Evolutionary conservation across 2,797 vertebrate species (phyloP), one percentile per base, ranked within the genome.

Genomic region (Takifugu ocellatus): DNA sequence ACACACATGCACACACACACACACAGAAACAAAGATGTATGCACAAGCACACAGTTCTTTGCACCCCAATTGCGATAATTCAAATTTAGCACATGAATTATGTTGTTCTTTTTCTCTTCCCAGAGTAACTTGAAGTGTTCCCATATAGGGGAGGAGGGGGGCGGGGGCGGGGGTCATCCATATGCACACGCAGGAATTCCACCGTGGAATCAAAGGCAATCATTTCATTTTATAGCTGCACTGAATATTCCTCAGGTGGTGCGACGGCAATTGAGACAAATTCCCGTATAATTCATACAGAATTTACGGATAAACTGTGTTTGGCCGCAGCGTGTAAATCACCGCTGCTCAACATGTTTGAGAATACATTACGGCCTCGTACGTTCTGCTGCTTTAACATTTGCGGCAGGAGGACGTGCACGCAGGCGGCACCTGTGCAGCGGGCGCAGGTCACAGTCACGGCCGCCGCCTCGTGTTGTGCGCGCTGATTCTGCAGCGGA

Each of bases 61-160:
- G 54, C 70, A 74, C 59, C 36, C 24, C 61, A 79, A 75, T 75
- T 84, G 68, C 87, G 83, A 25, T 87, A 83, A 84, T 84, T 86
- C 81, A 77, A 79, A 87, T 84, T 73, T 84, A 86, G 79, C 78
- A 75, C 79, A 86, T 84, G 82, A 82, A 84, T 86, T 88, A 87
- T 81, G 84, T 83, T 86, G 81, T 84, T 84, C 82, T 71, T 82
- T 59, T 84, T 85, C 87, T 83, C 84, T 84, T 82, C 87, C 68
- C 58, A 25, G 77, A 77, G 70, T 75, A 87, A 81, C 83, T 85
- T 87, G 85, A 85, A 83, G 68, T 70, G 66, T 79, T 83, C 73
- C 75, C 78, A 71, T 86, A 87, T 85, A 88, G 85, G 87, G 21
- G 21, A 21, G 21, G 83, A 67, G 85, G 73, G 68, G 31, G 21